Percentiles rank a stretch among this genome's conserved stretches.
These are phyloP conservation scores for Florisuga fusca DNA, from an alignment of 2,797 vertebrate genomes.

Conservation along the genomic window DNA sequence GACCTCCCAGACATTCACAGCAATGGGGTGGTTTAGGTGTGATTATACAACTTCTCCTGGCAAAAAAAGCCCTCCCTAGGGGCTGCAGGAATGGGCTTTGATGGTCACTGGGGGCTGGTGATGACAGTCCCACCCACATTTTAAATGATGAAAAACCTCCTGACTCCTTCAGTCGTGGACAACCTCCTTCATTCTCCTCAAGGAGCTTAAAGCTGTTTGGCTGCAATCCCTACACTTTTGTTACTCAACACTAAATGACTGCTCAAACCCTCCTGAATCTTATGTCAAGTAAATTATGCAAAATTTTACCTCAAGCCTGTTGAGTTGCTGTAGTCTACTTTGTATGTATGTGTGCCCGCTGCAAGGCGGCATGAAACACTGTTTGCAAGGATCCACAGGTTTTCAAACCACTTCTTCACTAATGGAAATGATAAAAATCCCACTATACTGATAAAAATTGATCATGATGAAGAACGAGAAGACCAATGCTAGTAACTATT, in stretches of 20 bases:
- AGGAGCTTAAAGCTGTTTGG: conserved; percentile 13
- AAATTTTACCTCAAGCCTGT: not conserved
- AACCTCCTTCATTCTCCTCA: not conserved
- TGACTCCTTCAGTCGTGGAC: not conserved
- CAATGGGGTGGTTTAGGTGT: not conserved
- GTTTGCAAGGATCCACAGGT: not conserved
- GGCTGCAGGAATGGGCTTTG: conserved; percentile 11
- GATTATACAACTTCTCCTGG: not conserved
- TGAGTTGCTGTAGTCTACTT: not conserved
- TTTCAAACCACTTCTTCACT: not conserved
- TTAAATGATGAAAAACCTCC: conserved; percentile 4
- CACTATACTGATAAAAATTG: not conserved
- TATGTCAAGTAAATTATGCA: not conserved
- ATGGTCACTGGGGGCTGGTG: not conserved
- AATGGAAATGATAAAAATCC: not conserved
- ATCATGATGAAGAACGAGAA: not conserved
- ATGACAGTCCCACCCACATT: conserved; percentile 40
- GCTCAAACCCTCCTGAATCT: not conserved
- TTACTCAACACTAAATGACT: not conserved
- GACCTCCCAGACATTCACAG: not conserved
- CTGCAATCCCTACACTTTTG: not conserved
- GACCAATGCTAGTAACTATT: not conserved
- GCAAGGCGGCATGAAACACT: not conserved
- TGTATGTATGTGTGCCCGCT: not conserved
- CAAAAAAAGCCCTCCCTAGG: not conserved